Evolutionary conservation across 2,888 invertebrate species (phyloP).

Genomic region (Melinopterus prodromus): DNA sequence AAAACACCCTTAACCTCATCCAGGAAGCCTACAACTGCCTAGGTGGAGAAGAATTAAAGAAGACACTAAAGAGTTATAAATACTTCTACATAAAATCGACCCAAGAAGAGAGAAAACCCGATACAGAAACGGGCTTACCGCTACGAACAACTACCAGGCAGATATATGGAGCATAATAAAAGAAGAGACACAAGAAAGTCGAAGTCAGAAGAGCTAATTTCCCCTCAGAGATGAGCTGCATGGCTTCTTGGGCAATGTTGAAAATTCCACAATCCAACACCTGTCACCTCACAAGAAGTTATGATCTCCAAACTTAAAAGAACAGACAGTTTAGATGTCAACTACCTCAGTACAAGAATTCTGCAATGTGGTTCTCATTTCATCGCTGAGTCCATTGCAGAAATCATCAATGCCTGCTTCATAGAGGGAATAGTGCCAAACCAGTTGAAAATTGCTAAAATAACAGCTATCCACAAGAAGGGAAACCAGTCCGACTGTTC

Average conservation of each 20-base stretch:
- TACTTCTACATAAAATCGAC: not conserved
- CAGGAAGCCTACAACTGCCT: too few relatives aligned
- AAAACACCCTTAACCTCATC: not conserved
- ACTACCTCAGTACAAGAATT: not conserved
- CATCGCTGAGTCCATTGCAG: not conserved
- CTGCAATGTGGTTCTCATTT: not conserved
- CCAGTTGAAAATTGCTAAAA: not conserved
- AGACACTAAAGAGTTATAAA: too few relatives aligned
- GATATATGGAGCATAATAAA: not conserved
- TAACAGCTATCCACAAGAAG: not conserved
- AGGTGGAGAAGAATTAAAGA: too few relatives aligned
- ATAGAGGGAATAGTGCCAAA: not conserved
- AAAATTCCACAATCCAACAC: not conserved
- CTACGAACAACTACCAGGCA: not conserved
- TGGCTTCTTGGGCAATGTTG: too few relatives aligned
- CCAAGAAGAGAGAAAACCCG: not conserved
- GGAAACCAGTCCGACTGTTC: not conserved
- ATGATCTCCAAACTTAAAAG: not conserved
- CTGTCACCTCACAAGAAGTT: not conserved
- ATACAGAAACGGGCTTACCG: not conserved
- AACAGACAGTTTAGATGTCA: not conserved
- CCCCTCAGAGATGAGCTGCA: too few relatives aligned
- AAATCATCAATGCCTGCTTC: not conserved
- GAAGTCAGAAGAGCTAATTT: not conserved
- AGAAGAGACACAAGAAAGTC: not conserved